A percentile compares a stretch with the other conserved stretches of the same genome.
Conservation (phyloP, 2,797 vertebrate genomes). For the Spinus olivaceus region DNA sequence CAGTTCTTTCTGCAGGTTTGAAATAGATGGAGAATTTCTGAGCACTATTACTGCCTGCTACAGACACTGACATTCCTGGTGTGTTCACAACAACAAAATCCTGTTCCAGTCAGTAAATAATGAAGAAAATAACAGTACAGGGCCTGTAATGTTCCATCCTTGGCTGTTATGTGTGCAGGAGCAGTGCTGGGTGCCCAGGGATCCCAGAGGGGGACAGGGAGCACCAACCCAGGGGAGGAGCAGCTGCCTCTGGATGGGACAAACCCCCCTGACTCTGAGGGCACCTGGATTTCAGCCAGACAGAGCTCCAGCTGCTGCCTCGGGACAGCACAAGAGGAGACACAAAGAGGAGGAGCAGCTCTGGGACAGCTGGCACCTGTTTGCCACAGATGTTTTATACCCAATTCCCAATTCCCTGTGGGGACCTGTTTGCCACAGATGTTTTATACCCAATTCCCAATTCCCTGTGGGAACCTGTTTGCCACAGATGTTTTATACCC, state of each 20-base stretch:
- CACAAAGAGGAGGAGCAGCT: fast-evolving
- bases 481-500: background rate
- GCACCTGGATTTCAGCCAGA: background rate
- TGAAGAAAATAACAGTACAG: fast-evolving
- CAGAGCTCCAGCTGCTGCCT: background rate
- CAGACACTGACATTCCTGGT: background rate
- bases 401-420: background rate
- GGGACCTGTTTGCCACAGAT: background rate
- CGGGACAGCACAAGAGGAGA: background rate
- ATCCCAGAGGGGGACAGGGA: background rate
- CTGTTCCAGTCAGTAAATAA: background rate
- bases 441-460: background rate
- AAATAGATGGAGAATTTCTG: background rate
- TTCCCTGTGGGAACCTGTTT: background rate
- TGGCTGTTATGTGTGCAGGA: fast-evolving
- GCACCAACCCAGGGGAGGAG: background rate
- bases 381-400: background rate
- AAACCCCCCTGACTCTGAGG: background rate
- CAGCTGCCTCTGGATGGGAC: background rate
- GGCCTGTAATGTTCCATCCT: fast-evolving
- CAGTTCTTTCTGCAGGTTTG: background rate
- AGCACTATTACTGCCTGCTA: background rate
- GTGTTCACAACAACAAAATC: background rate
- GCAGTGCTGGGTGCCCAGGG: background rate
- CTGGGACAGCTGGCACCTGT: background rate